phyloP scores from a whole-genome alignment of 2,888 invertebrate species.

The Stegophylla sp. region DNA sequence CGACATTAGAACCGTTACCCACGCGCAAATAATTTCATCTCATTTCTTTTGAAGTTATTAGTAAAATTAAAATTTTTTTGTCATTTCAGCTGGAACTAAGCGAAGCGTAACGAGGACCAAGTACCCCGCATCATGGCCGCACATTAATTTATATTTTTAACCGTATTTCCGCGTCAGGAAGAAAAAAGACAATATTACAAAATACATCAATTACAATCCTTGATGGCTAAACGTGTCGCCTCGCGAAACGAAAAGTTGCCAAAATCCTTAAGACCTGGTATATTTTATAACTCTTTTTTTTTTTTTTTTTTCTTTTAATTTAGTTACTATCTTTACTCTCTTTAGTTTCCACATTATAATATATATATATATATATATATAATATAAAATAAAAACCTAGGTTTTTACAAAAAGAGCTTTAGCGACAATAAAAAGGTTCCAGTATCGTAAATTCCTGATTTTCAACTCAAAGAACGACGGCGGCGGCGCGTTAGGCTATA shows the following conservation, averaged over 20 bases:
- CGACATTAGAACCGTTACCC: too few relatives aligned
- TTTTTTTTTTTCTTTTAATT: background rate
- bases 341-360: background rate
- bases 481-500: conserved; percentile 29
- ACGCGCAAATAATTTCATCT: too few relatives aligned
- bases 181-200: background rate
- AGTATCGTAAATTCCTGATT: conserved; percentile 44
- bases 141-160: too few relatives aligned
- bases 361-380: too few relatives aligned
- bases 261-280: background rate
- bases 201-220: background rate
- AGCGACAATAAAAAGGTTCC: conserved; percentile 37
- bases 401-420: conserved; percentile 37
- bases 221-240: background rate
- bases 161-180: too few relatives aligned
- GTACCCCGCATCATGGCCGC: too few relatives aligned
- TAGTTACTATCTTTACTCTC: too few relatives aligned
- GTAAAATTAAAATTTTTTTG: too few relatives aligned
- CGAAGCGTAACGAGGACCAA: too few relatives aligned
- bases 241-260: background rate
- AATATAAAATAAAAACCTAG: conserved; percentile 14
- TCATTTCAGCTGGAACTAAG: background rate
- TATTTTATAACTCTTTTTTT: background rate
- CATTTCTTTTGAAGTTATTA: too few relatives aligned
- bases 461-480: conserved; percentile 22